Conservation (phyloP, 1,140 invertebrate species). For the Lepidurus couesii region DNA sequence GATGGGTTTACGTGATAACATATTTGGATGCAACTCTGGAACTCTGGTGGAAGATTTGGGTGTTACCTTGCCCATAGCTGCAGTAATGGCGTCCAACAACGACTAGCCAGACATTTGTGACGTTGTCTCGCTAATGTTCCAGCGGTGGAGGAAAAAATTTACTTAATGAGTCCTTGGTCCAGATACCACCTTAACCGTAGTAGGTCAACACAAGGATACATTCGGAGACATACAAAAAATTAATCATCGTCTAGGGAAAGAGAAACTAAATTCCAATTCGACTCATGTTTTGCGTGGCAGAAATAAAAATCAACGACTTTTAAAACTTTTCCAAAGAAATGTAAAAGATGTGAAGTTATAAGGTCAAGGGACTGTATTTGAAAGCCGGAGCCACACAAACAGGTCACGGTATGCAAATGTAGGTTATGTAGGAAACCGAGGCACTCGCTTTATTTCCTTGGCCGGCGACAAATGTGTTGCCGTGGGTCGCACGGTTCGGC, state of each 20-base stretch:
- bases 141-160: too few species aligned
- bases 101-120: too few species aligned
- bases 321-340: background rate
- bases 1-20: too few species aligned
- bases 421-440: background rate
- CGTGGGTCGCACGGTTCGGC: background rate
- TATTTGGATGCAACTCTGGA: too few species aligned
- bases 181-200: background rate
- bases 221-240: background rate
- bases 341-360: background rate
- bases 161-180: too few species aligned
- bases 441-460: background rate
- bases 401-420: constrained; percentile 9
- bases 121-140: too few species aligned
- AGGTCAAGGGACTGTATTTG: background rate
- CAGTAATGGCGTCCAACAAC: too few species aligned
- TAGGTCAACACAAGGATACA: background rate
- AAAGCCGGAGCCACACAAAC: background rate
- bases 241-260: background rate
- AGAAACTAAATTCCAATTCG: background rate
- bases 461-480: background rate
- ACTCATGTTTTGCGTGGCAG: background rate
- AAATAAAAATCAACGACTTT: background rate
- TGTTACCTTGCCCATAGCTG: too few species aligned
- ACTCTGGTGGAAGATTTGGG: too few species aligned